These are phyloP conservation scores for Babylonia areolata DNA, from an alignment of 1,140 invertebrate species.

Conservation along the genomic window DNA sequence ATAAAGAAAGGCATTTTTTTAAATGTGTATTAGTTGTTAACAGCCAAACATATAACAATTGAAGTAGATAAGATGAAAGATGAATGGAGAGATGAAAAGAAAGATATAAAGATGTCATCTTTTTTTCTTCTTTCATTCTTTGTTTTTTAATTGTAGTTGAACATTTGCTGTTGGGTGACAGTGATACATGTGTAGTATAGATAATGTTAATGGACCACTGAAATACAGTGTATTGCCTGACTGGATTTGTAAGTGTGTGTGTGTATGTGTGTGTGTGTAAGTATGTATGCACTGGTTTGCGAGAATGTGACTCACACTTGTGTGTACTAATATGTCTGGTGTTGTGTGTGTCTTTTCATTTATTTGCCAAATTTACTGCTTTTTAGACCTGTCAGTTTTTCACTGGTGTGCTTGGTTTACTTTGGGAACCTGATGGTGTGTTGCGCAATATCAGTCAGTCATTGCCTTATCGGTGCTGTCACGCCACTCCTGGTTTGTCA, in stretches of 20 bases:
- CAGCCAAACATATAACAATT: no score
- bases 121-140: background rate
- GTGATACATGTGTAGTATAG: background rate
- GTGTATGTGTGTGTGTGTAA: background rate
- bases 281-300: background rate
- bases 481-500: background rate
- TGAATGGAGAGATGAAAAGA: background rate
- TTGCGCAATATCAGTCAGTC: background rate
- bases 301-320: no score
- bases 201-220: background rate
- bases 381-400: background rate
- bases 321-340: no score
- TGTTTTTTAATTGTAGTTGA: background rate
- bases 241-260: background rate
- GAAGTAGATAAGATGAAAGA: no score
- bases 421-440: background rate
- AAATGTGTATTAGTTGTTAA: no score
- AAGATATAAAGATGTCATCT: no score
- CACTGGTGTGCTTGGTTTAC: no score
- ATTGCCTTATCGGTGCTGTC: background rate
- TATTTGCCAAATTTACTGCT: background rate
- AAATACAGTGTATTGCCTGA: background rate
- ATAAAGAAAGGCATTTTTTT: no score
- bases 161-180: background rate
- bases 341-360: background rate